phyloP scores from a whole-genome alignment of 2,797 vertebrate genomes.

The Bucorvus abyssinicus region DNA sequence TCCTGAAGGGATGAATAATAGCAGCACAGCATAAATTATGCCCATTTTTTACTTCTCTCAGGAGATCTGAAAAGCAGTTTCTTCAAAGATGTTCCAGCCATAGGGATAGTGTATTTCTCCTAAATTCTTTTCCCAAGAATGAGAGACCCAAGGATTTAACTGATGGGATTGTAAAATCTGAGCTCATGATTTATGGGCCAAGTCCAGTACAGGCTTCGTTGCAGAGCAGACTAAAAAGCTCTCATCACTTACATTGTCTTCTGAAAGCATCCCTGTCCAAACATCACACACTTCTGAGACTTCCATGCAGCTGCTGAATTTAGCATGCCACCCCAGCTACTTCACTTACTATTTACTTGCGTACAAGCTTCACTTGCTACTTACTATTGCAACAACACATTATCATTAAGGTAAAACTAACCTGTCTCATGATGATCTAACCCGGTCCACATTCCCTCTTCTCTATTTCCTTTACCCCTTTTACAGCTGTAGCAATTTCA shows the following conservation, averaged over 20 bases:
- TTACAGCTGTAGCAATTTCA: not conserved
- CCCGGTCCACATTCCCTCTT: not conserved
- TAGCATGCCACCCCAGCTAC: not conserved
- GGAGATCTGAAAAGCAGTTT: not conserved
- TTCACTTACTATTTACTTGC: not conserved
- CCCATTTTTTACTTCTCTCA: not conserved
- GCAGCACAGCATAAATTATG: not conserved
- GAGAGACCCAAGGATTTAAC: not conserved
- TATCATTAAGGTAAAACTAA: not conserved
- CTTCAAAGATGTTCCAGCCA: conserved; percentile 4
- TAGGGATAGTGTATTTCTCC: not conserved
- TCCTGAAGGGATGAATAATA: conserved; percentile 15
- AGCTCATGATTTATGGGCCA: not conserved
- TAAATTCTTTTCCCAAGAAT: conserved; percentile 13
- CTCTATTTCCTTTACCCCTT: not conserved
- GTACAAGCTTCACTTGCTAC: not conserved
- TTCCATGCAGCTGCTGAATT: not conserved
- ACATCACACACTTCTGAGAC: not conserved
- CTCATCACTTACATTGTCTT: not conserved
- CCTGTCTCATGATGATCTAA: not conserved
- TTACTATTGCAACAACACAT: not conserved
- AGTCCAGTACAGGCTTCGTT: not conserved
- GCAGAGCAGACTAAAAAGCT: not conserved
- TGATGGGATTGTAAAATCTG: not conserved
- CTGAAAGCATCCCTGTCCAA: not conserved